Conservation (phyloP, 1,140 invertebrate species). For the Orussus abietinus region DNA sequence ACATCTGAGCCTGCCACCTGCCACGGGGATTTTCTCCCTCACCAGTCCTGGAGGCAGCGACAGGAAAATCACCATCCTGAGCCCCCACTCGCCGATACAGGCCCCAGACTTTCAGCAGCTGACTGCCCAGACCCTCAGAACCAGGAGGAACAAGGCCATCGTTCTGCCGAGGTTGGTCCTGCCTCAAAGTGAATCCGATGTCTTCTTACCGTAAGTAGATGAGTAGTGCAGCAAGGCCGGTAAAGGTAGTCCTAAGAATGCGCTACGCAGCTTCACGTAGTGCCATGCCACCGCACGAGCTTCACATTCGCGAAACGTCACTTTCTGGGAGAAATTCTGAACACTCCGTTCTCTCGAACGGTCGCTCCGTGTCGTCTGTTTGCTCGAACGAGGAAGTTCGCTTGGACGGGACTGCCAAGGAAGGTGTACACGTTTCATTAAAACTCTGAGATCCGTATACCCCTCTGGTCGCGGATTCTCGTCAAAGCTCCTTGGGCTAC, state of each 20-base stretch:
- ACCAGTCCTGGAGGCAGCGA: slow-evolving; percentile 56
- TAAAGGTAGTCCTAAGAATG: neutral
- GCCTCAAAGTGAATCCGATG: slow-evolving; percentile 67
- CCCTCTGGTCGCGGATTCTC: too few species aligned
- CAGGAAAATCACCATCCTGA: slow-evolving; percentile 66
- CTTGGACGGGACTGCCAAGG: too few species aligned
- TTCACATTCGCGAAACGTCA: too few species aligned
- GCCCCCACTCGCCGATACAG: slow-evolving; percentile 67
- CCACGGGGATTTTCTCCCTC: slow-evolving; percentile 54
- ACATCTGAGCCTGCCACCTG: slow-evolving; percentile 66
- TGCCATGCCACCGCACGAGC: too few species aligned
- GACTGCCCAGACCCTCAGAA: slow-evolving; percentile 56
- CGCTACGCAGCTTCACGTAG: neutral
- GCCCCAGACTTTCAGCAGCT: slow-evolving; percentile 60
- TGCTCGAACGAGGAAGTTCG: too few species aligned
- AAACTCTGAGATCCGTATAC: too few species aligned
- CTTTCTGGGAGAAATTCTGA: too few species aligned
- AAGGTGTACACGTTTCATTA: too few species aligned
- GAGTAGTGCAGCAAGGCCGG: too few species aligned
- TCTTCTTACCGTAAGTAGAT: slow-evolving; percentile 62
- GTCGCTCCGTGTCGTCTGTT: too few species aligned
- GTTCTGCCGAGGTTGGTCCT: slow-evolving; percentile 71
- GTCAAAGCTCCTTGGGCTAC: too few species aligned
- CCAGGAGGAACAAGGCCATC: slow-evolving; percentile 66
- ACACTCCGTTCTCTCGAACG: too few species aligned